Evolutionary conservation across 2,113 vertebrate genomes (phyloP).

Genomic region (Felis chaus): DNA sequence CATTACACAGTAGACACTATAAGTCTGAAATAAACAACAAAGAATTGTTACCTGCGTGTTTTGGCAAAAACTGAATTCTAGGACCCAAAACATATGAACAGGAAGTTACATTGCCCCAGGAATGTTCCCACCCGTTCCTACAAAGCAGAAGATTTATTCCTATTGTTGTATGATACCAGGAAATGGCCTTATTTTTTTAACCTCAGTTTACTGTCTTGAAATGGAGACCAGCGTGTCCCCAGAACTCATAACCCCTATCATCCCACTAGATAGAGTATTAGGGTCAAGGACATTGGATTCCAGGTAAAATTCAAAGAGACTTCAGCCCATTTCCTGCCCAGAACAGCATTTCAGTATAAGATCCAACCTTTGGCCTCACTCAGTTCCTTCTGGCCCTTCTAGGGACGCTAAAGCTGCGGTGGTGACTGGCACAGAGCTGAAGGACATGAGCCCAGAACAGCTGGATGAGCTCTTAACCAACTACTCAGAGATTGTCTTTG

Average conservation of each 20-base stretch:
- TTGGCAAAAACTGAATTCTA: not conserved
- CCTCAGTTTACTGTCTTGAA: not conserved
- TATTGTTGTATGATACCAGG: not conserved
- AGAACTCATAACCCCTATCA: not conserved
- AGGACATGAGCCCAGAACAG: conserved; percentile 85
- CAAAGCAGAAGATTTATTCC: not conserved
- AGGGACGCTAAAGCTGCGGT: conserved; percentile 87
- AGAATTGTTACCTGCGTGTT: not conserved
- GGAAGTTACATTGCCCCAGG: not conserved
- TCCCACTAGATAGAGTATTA: not conserved
- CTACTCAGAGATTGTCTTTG: conserved; percentile 88
- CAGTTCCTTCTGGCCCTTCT: not conserved
- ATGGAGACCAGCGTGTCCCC: not conserved
- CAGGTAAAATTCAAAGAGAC: not conserved
- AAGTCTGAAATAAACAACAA: not conserved
- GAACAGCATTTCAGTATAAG: not conserved
- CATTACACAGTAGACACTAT: not conserved
- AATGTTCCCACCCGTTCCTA: not conserved
- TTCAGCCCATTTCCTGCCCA: not conserved
- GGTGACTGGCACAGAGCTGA: conserved; percentile 87
- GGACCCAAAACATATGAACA: not conserved
- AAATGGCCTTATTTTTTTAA: not conserved
- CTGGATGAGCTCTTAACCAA: conserved; percentile 83
- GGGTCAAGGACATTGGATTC: not conserved
- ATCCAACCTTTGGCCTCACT: not conserved